Evolutionary conservation across 2,888 invertebrate species (phyloP), one percentile per base, ranked within the genome.

Genomic region (Agonopterix heracliana): DNA sequence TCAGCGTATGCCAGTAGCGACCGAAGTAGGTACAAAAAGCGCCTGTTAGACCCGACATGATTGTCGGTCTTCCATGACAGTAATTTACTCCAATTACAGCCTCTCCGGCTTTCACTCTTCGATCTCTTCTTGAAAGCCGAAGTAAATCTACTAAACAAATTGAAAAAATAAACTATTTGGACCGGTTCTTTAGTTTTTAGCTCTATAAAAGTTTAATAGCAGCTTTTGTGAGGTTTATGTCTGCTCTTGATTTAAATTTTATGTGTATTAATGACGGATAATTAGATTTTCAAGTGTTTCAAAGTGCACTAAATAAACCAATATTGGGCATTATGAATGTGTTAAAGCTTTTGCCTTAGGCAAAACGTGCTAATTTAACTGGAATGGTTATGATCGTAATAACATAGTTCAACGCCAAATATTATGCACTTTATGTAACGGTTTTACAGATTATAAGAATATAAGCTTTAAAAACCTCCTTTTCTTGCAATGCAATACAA

Each of bases 11-110:
- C 9, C 38, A 45, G 51, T 36, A 46, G 49, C 34, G 41, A 12
- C 47, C 48, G 57, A 70, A 62, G 61, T n/a, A n/a, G n/a, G n/a
- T 64, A 68, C 55, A 71, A 68, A 71, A 67, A 71, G 54, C 66
- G 54, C 60, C 54, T 54, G 55, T 57, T 55, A 56, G 51, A 49
- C 51, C 57, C 41, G 56, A 63, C 61, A 68, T 70, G 56, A 63
- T 26, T 57, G 55, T 49, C 53, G 47, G 59, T 59, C 59, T 63
- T 61, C 63, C 64, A 65, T 63, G 56, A 60, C 60, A 52, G 64
- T 72, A 73, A 74, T 74, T 72, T 68, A 59, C 61, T 65, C 59
- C 69, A 73, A 75, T 74, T 74, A 74, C 58, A 57, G 56, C 53
- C 26, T 26, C 26, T 52, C 55, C 54, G 56, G 64, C 73, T 73